These are phyloP conservation scores for Balaenoptera acutorostrata DNA, from an alignment of 2,113 vertebrate genomes.

Conservation along the genomic window DNA sequence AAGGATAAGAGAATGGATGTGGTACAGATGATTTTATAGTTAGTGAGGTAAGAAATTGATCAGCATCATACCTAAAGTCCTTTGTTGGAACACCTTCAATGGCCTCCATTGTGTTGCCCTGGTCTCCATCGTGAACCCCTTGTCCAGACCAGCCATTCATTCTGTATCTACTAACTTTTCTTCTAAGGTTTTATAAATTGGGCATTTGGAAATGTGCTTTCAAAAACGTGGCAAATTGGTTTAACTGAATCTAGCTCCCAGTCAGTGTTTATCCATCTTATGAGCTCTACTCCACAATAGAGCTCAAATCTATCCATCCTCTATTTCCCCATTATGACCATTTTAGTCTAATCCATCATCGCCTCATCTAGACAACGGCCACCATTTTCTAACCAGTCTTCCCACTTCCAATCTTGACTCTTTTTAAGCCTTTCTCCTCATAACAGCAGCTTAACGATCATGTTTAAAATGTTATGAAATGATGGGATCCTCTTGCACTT, in stretches of 20 bases:
- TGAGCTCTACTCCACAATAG: neutral
- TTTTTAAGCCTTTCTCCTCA: neutral
- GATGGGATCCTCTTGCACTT: neutral
- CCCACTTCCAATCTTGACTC: neutral
- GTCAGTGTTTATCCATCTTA: neutral
- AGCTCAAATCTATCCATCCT: neutral
- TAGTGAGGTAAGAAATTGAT: neutral
- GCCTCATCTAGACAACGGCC: neutral
- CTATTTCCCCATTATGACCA: neutral
- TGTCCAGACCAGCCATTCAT: neutral
- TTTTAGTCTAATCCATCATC: neutral
- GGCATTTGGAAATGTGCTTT: neutral
- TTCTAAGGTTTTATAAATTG: neutral
- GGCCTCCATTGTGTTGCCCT: neutral
- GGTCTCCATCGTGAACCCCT: neutral
- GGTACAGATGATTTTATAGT: neutral
- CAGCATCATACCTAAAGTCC: neutral
- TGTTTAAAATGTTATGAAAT: neutral
- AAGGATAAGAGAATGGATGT: neutral
- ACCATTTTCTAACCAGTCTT: neutral
- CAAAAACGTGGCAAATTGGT: neutral
- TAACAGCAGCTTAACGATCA: neutral
- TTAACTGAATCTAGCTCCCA: neutral
- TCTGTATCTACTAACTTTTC: neutral
- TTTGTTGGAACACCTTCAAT: fast-evolving